phyloP scores from a whole-genome alignment of 2,888 invertebrate genomes.

The Apodemia mormo region DNA sequence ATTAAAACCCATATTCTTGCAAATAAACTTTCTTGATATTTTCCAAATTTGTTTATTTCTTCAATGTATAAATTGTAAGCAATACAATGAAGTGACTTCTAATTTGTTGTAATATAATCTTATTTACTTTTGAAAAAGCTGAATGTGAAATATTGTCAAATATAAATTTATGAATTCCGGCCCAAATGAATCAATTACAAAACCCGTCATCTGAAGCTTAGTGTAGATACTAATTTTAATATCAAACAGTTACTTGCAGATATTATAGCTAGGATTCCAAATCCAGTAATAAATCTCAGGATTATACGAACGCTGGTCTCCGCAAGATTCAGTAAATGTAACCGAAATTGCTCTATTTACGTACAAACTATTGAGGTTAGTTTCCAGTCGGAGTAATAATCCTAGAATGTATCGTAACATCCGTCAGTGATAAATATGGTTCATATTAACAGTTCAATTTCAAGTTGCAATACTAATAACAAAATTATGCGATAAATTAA shows the following conservation, averaged over 20 bases:
- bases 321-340: not conserved
- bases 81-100: not conserved
- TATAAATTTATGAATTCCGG: not conserved
- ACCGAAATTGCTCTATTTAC: slow-evolving; percentile 4
- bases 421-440: not conserved
- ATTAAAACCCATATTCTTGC: no score
- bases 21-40: no score
- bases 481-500: no score
- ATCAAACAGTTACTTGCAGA: not conserved
- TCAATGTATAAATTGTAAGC: not conserved
- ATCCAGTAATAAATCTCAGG: not conserved
- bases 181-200: not conserved
- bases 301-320: not conserved
- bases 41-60: not conserved
- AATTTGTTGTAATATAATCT: not conserved
- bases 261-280: not conserved
- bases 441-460: not conserved
- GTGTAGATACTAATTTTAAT: slow-evolving; percentile 12
- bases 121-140: not conserved
- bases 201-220: not conserved
- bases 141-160: not conserved
- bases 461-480: no score
- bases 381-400: not conserved
- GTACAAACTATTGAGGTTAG: not conserved
- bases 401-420: not conserved